Base-by-base conservation (phyloP, 2,797 vertebrate genomes). In the Eidolon dupreanum region DNA sequence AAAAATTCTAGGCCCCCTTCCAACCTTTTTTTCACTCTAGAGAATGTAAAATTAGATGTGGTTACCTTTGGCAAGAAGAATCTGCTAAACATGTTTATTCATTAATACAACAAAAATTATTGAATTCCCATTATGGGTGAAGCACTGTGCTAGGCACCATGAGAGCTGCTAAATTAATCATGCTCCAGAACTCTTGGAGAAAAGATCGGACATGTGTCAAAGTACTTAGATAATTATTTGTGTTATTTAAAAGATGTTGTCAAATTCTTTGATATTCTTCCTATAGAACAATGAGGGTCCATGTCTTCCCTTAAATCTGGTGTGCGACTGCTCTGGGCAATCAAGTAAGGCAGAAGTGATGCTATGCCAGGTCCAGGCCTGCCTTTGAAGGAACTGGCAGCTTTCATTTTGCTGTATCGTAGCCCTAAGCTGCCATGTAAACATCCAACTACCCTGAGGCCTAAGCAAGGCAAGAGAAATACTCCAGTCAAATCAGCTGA, bases 21-120 rank as follows among this genome's bases (percentile, higher is more conserved):
- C 7, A 31, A 38, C 38, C 46, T 49, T 81, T 73, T 81, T 46
- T 65, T 85, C 49, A 85, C 43, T 81, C 51, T 46, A 3, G 6
- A 41, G 49, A 84, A 83, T 55, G 13, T 86, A 86, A 93, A 85
- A 53, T 79, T 84, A 90, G 8, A 31, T 66, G 22, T 79, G 63
- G 33, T 41, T 55, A 79, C 20, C 33, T 95, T 74, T 81, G 85
- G 41, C n/a, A 81, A 95, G 65, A 92, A 83, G 22, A 66, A 20
- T 11, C 71, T 71, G 19, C 78, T 74, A 73, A 87, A 92, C 6
- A 12, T 9, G 11, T 85, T 75, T 92, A 73, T 90, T 78, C 31
- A 57, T 70, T 75, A 93, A 59, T 22, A 68, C 8, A 77, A 70
- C 10, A 77, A 89, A 75, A 84, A 78, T 38, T n/a, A 86, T 2